Evolutionary conservation across 2,888 invertebrate genomes (phyloP).

Genomic region (Ochropleura leucogaster): DNA sequence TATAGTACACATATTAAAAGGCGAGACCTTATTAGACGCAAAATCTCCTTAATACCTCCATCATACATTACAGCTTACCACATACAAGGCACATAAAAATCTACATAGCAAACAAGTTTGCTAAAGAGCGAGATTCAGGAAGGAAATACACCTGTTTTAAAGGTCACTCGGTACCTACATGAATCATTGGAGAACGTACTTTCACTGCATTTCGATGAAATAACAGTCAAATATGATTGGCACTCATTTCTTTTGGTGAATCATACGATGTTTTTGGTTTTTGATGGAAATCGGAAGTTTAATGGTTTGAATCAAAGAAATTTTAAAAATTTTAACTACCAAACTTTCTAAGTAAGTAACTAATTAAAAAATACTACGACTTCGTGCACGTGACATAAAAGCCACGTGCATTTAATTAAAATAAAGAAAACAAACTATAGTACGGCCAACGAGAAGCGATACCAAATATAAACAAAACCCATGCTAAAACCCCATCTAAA

Average conservation of each 20-base stretch:
- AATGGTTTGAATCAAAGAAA: no score
- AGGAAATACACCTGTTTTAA: slow-evolving; percentile 64
- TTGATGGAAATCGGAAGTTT: neutral
- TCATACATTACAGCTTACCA: neutral
- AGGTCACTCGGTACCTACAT: slow-evolving; percentile 49
- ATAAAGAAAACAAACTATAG: neutral
- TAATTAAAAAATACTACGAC: no score
- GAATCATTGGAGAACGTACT: slow-evolving; percentile 57
- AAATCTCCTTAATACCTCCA: neutral
- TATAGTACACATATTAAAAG: neutral
- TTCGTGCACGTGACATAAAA: neutral
- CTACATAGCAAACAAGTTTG: slow-evolving; percentile 31
- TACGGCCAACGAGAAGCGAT: no score
- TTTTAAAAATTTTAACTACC: no score
- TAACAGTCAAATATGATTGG: slow-evolving; percentile 32
- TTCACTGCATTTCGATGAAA: slow-evolving; percentile 55
- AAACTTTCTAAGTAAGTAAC: no score
- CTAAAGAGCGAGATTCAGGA: slow-evolving; percentile 45
- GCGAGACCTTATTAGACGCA: neutral
- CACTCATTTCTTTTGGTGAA: slow-evolving; percentile 44
- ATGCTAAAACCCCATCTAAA: no score
- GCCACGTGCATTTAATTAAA: neutral
- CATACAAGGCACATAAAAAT: slow-evolving; percentile 16
- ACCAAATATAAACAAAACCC: no score
- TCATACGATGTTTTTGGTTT: slow-evolving; percentile 26